Conservation (phyloP, 1,140 invertebrate genomes). For the Neomicropteryx cornuta region DNA sequence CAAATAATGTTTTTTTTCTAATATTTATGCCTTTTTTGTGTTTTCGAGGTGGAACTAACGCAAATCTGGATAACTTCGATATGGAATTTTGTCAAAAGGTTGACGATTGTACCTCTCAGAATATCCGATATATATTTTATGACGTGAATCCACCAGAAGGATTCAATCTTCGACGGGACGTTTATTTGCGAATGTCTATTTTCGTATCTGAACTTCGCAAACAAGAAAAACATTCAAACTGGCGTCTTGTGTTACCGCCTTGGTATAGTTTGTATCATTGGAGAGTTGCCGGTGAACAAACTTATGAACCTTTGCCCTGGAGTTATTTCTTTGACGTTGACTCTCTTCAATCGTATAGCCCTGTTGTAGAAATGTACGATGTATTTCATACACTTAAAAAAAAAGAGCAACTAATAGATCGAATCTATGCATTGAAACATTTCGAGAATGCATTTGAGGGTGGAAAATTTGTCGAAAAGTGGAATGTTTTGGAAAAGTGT, state of each 20-base stretch:
- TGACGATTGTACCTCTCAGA: too few relatives aligned
- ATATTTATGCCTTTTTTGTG: too few relatives aligned
- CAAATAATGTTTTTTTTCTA: too few relatives aligned
- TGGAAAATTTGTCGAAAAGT: slow-evolving; percentile 75
- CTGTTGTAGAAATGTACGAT: slow-evolving; percentile 81
- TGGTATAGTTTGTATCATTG: slow-evolving; percentile 88
- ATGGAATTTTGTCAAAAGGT: too few relatives aligned
- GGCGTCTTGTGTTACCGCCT: slow-evolving; percentile 73
- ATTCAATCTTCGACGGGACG: slow-evolving; percentile 92
- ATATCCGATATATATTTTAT: too few relatives aligned
- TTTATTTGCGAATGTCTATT: slow-evolving; percentile 85
- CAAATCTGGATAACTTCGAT: too few relatives aligned
- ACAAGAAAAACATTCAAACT: slow-evolving; percentile 32
- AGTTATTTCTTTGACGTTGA: slow-evolving; percentile 74
- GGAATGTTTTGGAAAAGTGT: slow-evolving; percentile 46
- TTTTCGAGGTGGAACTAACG: too few relatives aligned
- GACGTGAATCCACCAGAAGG: slow-evolving; percentile 92
- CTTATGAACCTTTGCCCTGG: slow-evolving; percentile 59
- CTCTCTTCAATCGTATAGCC: slow-evolving; percentile 67
- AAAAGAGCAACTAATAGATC: slow-evolving; percentile 48
- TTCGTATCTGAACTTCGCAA: slow-evolving; percentile 55
- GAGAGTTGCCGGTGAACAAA: slow-evolving; percentile 46
- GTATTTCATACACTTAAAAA: slow-evolving; percentile 44
- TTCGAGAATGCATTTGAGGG: slow-evolving; percentile 76
- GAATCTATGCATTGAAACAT: slow-evolving; percentile 73